Base-by-base conservation (phyloP, 2,797 vertebrate species). In the Xenopus petersii region DNA sequence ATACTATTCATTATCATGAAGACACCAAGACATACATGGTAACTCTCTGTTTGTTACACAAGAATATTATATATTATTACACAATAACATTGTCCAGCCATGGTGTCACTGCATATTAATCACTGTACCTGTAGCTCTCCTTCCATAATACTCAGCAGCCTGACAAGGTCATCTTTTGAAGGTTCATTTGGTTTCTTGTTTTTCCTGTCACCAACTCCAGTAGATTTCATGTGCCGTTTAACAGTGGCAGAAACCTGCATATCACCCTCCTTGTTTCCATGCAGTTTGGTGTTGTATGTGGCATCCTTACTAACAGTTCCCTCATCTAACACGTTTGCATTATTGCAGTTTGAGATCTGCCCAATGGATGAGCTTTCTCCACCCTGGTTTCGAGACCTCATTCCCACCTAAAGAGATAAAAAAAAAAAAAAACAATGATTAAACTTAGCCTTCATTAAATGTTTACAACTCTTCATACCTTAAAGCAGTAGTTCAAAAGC, bases 71-170 rank as follows among this genome's bases (percentile, higher is more conserved):
- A 21, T 21, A 21, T 21, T 21, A 21, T 21, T 21, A 21, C 21
- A 21, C 21, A 21, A 21, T 21, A 21, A 21, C 1, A 21, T 21
- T 21, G 1, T 21, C 33, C 33, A 36, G 33, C 33, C 33, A 0
- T 36, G 6, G 33, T 36, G 33, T 36, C 36, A 42, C 36, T 42
- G 36, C 4, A 42, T 42, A 2, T 49, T 49, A 49, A 49, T 42
- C 69, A 15, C 71, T 85, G 81, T 89, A 99, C 97, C 96, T 99
- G 96, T 10, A 99, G 83, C 75, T 99, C 97, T 82, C 97, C 97
- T 83, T 99, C 97, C 97, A 99, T 99, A 84, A 98, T 86, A 21
- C 96, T 94, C 79, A 99, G 93, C 55, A 99, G 90, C 21, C 87
- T 93, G 10, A 98, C 85, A 75, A 99, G 90, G 21, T 98, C 94